These are phyloP conservation scores for Echinarachnius parma DNA, from an alignment of 53 echinoderm and acorn worm species.

Conservation along the genomic window DNA sequence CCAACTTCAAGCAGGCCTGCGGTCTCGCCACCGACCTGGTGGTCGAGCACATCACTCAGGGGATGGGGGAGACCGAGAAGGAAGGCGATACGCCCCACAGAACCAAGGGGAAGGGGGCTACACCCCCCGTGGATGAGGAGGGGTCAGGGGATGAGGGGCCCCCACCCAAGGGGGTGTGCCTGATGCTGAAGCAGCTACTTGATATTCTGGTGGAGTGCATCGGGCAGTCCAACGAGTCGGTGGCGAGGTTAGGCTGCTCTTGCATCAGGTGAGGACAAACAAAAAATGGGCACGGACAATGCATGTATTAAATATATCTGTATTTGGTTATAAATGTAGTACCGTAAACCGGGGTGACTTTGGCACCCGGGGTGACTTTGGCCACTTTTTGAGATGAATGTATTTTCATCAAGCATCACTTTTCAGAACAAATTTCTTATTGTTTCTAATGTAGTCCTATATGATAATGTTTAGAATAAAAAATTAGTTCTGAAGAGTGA, in stretches of 20 bases:
- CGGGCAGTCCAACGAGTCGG: constrained; percentile 88
- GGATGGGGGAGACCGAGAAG: constrained; percentile 17
- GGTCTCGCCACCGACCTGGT: constrained; percentile 94
- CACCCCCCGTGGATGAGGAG: not conserved
- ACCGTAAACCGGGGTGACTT: no score
- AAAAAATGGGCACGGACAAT: not conserved
- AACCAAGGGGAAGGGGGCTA: not conserved
- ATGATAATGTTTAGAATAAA: no score
- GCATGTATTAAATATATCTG: no score
- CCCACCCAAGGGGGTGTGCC: constrained; percentile 63
- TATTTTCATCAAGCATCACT: no score
- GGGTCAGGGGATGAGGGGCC: constrained; percentile 20
- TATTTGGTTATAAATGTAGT: no score
- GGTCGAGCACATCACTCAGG: constrained; percentile 76
- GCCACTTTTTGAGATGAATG: no score
- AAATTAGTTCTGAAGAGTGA: no score
- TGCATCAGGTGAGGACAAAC: constrained; percentile 76
- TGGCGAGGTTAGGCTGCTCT: constrained; percentile 94
- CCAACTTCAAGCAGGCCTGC: constrained; percentile 98
- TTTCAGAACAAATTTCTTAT: no score
- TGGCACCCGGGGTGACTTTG: no score
- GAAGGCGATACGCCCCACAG: not conserved
- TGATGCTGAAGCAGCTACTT: constrained; percentile 85
- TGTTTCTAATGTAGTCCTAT: no score
- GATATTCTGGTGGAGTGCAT: constrained; percentile 97